Conservation (phyloP, 1,140 invertebrate genomes). For the Yoshiicerus persimilis region DNA sequence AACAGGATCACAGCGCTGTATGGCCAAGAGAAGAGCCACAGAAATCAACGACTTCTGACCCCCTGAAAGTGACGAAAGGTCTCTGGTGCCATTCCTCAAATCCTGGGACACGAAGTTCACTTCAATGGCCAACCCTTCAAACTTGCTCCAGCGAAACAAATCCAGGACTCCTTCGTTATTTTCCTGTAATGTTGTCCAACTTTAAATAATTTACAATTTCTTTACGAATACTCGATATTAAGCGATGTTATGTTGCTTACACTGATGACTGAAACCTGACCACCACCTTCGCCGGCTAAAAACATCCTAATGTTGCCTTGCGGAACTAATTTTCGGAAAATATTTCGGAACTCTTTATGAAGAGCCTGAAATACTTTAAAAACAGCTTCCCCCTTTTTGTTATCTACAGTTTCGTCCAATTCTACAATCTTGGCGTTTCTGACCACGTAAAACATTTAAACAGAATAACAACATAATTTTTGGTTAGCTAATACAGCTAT, state of each 20-base stretch:
- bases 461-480: too few species aligned
- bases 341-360: not conserved
- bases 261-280: too few species aligned
- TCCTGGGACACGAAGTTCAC: not conserved
- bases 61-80: constrained; percentile 57
- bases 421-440: not conserved
- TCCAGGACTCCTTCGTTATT: not conserved
- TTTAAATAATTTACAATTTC: too few species aligned
- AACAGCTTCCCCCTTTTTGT: constrained; percentile 10
- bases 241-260: too few species aligned
- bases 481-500: too few species aligned
- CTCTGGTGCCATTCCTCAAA: not conserved
- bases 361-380: not conserved
- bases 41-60: constrained; percentile 65
- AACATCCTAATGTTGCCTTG: not conserved
- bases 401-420: not conserved
- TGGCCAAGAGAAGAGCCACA: constrained; percentile 62
- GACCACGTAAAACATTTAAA: not conserved
- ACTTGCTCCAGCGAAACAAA: not conserved
- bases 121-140: not conserved
- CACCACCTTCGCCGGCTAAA: not conserved
- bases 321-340: constrained; percentile 17
- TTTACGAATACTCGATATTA: too few species aligned
- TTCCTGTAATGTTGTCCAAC: too few species aligned
- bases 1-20: constrained; percentile 64